Evolutionary conservation across 2,888 invertebrate genomes (phyloP), one percentile per base, ranked within the genome.

Genomic region (Willowsia nigromaculata): DNA sequence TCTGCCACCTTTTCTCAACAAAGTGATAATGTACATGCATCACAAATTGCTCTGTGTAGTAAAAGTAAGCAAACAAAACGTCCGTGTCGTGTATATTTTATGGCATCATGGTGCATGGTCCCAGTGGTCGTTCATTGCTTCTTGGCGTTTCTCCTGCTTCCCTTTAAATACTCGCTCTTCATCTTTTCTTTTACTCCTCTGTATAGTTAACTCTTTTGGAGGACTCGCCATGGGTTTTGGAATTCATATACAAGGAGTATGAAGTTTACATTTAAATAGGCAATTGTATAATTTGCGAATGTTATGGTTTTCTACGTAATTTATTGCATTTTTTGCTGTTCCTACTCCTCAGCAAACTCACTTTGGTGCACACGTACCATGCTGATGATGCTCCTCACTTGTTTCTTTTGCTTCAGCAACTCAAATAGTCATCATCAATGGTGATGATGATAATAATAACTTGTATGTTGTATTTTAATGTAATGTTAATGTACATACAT

Each of bases 41-140:
- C 78, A 47, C 78, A 85, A 85, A 85, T 85, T 85, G 59, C n/a
- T 50, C n/a, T 76, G n/a, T 47, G 74, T 74, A 74, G 27, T 62
- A 82, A 85, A 85, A 85, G 78, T 78, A 85, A 85, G 85, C 78
- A 85, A 78, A 85, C 78, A 85, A 74, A 85, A 85, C 47, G 85
- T 85, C 56, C n/a, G 43, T 68, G 7, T n/a, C n/a, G n/a, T 65
- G 7, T 50, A 82, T 53, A 22, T 56, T 18, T 78, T 78, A 37
- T 56, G 22, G 71, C 43, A 71, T 65, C 22, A 71, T 43, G 71
- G 68, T 68, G 40, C 62, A 65, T 71, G 71, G 71, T 71, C 43
- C 25, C 71, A 71, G 68, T 37, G 68, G 68, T 68, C 9, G 37
- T 74, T 74, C 27, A 27, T 74, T 74, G 74, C 74, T 74, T 43